phyloP scores from a whole-genome alignment of 2,113 vertebrate genomes.

The Capricornis sumatraensis region DNA sequence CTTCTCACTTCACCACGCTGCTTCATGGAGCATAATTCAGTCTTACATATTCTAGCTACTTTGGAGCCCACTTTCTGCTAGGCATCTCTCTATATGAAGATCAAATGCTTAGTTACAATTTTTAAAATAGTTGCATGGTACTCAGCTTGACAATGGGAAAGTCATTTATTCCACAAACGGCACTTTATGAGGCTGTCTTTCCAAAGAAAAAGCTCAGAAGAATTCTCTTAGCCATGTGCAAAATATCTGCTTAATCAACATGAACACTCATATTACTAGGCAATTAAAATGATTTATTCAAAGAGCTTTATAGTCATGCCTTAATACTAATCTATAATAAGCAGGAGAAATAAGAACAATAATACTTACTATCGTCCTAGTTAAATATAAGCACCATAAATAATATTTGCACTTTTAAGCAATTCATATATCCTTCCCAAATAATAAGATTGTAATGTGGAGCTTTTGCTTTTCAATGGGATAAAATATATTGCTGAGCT shows the following conservation, averaged over 20 bases:
- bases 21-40: not conserved
- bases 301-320: constrained; percentile 37
- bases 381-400: constrained; percentile 49
- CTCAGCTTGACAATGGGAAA: constrained; percentile 28
- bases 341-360: constrained; percentile 28
- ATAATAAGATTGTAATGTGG: not conserved
- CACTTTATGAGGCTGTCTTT: constrained; percentile 41
- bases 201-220: constrained; percentile 42
- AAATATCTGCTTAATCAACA: constrained; percentile 62
- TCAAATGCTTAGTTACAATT: not conserved
- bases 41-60: not conserved
- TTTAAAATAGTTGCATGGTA: not conserved
- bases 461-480: not conserved
- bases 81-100: not conserved
- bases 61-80: not conserved
- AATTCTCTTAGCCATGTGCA: constrained; percentile 53
- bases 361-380: not conserved
- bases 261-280: constrained; percentile 50
- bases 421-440: constrained; percentile 43
- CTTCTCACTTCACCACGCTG: not conserved
- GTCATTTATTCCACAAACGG: constrained; percentile 27
- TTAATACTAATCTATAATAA: constrained; percentile 56
- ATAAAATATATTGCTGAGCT: constrained; percentile 1
- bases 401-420: constrained; percentile 36
- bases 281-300: constrained; percentile 69